Evolutionary conservation across 1,140 invertebrate species (phyloP).

Genomic region (Papilio dardanus): DNA sequence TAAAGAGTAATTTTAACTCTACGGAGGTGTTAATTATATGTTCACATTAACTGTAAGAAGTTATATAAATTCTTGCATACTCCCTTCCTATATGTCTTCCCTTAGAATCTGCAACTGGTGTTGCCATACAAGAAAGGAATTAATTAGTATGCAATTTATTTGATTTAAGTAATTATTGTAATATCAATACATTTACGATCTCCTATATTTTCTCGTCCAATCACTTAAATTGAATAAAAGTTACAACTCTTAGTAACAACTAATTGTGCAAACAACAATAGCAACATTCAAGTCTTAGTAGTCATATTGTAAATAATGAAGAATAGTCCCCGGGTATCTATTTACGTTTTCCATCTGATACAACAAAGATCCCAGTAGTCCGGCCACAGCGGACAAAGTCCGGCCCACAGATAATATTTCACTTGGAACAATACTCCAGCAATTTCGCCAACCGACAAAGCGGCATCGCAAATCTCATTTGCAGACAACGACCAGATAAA

Average conservation of each 20-base stretch:
- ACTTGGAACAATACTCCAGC: slow-evolving; percentile 74
- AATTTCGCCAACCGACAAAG: slow-evolving; percentile 75
- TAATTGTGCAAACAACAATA: not conserved
- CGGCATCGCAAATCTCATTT: slow-evolving; percentile 79
- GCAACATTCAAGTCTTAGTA: not conserved
- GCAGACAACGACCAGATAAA: slow-evolving; percentile 77
- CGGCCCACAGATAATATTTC: slow-evolving; percentile 68
- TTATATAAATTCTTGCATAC: slow-evolving; percentile 6
- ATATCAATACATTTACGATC: not conserved
- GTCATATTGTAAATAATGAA: slow-evolving; percentile 14
- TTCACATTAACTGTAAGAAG: slow-evolving; percentile 12
- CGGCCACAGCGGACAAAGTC: slow-evolving; percentile 48
- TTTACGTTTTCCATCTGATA: slow-evolving; percentile 48
- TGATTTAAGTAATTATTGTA: not conserved
- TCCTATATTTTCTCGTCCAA: not conserved
- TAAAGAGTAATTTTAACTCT: not conserved
- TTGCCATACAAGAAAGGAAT: not conserved
- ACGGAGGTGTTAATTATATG: not conserved
- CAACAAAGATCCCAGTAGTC: slow-evolving; percentile 45
- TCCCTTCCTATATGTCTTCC: not conserved
- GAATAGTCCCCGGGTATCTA: slow-evolving; percentile 15
- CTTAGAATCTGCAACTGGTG: not conserved
- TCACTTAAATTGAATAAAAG: not conserved
- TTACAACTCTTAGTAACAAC: not conserved
- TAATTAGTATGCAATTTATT: not conserved